These are phyloP conservation scores for Notocelia uddmanniana DNA, from an alignment of 2,888 invertebrate genomes.

Conservation along the genomic window DNA sequence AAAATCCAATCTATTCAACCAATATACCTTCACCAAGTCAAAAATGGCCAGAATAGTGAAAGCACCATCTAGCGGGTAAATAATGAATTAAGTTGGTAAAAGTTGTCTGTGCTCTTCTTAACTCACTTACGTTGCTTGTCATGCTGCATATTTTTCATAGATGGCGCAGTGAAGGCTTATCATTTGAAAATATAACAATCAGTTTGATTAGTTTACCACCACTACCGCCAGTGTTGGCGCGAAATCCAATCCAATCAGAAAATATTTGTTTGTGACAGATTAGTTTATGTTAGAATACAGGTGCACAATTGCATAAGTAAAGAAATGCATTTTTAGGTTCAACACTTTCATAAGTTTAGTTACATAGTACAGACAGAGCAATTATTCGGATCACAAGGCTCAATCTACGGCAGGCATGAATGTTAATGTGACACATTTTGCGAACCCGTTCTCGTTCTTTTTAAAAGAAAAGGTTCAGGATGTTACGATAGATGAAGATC, in stretches of 20 bases:
- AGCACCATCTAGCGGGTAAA: constrained; percentile 23
- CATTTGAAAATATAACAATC: neutral
- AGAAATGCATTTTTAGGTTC: too few species aligned
- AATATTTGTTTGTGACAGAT: neutral
- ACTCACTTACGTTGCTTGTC: neutral
- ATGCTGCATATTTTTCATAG: neutral
- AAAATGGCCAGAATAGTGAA: too few species aligned
- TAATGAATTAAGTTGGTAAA: neutral
- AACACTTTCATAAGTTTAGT: too few species aligned
- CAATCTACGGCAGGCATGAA: constrained; percentile 51
- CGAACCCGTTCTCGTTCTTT: constrained; percentile 64
- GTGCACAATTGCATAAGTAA: neutral
- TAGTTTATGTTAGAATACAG: neutral
- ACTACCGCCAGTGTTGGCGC: neutral
- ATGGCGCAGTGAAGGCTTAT: constrained; percentile 1
- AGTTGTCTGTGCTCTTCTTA: neutral
- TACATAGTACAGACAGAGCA: too few species aligned
- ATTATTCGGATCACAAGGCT: too few species aligned
- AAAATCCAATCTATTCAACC: too few species aligned
- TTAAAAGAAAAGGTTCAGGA: constrained; percentile 26
- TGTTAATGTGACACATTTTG: constrained; percentile 59
- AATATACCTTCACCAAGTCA: too few species aligned
- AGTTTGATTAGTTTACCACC: constrained; percentile 1
- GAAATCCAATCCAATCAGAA: neutral
- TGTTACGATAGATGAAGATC: constrained; percentile 23